Evolutionary conservation across 2,113 vertebrate species (phyloP).

Genomic region (Todiramphus chloris): DNA sequence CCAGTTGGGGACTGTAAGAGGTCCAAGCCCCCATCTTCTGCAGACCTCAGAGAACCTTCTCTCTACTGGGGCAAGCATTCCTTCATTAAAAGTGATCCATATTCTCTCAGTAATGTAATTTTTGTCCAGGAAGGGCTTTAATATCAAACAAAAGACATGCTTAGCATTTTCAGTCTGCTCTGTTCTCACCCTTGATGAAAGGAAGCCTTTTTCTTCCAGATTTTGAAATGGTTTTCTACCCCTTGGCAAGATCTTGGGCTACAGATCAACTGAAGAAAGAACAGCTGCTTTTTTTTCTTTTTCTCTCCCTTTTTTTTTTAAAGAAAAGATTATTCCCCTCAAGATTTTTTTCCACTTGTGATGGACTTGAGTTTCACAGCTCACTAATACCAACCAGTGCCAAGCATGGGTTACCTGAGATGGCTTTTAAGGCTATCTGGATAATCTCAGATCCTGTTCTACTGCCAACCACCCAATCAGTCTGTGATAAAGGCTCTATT

Average conservation of each 20-base stretch:
- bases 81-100: neutral
- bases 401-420: neutral
- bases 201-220: neutral
- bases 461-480: neutral
- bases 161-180: neutral
- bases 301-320: too few relatives aligned
- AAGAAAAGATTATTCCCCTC: neutral
- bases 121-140: neutral
- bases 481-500: neutral
- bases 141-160: neutral
- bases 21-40: neutral
- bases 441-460: neutral
- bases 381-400: neutral
- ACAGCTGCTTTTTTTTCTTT: neutral
- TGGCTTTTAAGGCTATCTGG: neutral
- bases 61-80: neutral
- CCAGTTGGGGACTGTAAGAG: accelerated
- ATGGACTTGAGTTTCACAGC: neutral
- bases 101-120: neutral
- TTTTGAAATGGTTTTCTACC: slow-evolving; percentile 11
- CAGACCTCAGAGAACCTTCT: neutral
- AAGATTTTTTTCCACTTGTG: neutral
- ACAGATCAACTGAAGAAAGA: neutral
- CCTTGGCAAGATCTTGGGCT: neutral
- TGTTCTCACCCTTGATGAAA: neutral